Evolutionary conservation across 2,888 invertebrate genomes (phyloP), one percentile per base, ranked within the genome.

Genomic region (Hesperia comma): DNA sequence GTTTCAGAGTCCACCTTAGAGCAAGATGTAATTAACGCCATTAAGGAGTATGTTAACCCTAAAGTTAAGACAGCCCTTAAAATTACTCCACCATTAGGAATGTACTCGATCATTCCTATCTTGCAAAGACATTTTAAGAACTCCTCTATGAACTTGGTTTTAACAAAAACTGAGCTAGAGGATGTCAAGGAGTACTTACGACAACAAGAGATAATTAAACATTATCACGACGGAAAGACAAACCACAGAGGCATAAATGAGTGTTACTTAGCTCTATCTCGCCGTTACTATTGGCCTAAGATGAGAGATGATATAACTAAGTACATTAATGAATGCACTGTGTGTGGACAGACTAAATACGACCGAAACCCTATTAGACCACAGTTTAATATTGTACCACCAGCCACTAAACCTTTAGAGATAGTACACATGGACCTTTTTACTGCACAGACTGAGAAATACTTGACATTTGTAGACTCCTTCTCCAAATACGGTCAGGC

Each of bases 1-100:
- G 26, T 71, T 17, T 67, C 68, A 21, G 67, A 67, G 21, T 69
- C 58, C 7, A 67, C 63, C 12, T 19, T 68, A 43, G 62, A 70
- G 41, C 19, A 72, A 15, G 75, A 75, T 19, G 63, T 75, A 0
- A 43, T 74, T 10, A 68, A 71, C n/a, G 71, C 70, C 5, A 67
- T 77, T 0, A 74, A 74, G 54, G 74, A 76, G 61, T 74, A 73
- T 19, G 74, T 76, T 0, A 67, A 75, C 17, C 75, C 76, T 0
- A 76, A 74, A 55, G 26, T 74, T 26, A 53, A 53, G 7, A 53
- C 53, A 10, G 53, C 53, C 53, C 32, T 53, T 53, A 53, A 53
- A 17, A 55, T 55, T 10, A 55, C 54, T 10, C 54, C 54, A 26
- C 75, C 64, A 0, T 37, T 71, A 43, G 66, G 51, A 2, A 70